A percentile compares a stretch with the other conserved stretches of the same genome.
Conservation (phyloP, 2,888 invertebrate species). For the Acrobasis consociella region DNA sequence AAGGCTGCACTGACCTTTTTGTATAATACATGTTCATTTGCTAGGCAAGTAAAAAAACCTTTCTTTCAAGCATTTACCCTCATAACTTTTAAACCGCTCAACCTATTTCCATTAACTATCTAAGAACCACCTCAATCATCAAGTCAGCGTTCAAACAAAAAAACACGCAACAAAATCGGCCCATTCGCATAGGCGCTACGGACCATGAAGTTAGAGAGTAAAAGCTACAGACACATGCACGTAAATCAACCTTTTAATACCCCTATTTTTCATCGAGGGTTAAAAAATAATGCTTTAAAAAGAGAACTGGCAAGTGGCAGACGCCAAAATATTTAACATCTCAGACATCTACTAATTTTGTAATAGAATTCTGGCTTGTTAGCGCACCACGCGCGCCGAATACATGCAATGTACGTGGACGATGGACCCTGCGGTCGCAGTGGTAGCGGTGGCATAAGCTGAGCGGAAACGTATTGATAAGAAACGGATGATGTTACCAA, state of each 20-base stretch:
- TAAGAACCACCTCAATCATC: not conserved
- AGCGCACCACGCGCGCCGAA: conserved; percentile 67
- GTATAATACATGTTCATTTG: too few species aligned
- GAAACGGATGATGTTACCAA: not conserved
- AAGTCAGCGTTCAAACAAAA: too few species aligned
- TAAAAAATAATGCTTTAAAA: not conserved
- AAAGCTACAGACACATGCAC: too few species aligned
- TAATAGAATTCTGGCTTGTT: conserved; percentile 78
- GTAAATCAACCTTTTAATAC: too few species aligned
- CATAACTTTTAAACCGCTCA: too few species aligned
- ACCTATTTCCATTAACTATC: too few species aligned
- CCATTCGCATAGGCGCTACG: too few species aligned
- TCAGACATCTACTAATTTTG: conserved; percentile 68
- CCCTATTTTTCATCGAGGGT: too few species aligned
- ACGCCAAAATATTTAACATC: conserved; percentile 50
- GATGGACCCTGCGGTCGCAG: conserved; percentile 34
- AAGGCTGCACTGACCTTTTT: too few species aligned
- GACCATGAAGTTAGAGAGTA: too few species aligned
- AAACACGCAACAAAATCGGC: not conserved
- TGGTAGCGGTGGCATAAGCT: conserved; percentile 40
- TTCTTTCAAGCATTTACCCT: too few species aligned
- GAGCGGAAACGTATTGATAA: conserved; percentile 26
- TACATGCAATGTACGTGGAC: conserved; percentile 65
- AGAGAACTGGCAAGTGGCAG: conserved; percentile 10
- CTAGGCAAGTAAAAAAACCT: too few species aligned